Conservation (phyloP, 37 sponge, comb jelly and placozoan species). For the Ephydatia muelleri region DNA sequence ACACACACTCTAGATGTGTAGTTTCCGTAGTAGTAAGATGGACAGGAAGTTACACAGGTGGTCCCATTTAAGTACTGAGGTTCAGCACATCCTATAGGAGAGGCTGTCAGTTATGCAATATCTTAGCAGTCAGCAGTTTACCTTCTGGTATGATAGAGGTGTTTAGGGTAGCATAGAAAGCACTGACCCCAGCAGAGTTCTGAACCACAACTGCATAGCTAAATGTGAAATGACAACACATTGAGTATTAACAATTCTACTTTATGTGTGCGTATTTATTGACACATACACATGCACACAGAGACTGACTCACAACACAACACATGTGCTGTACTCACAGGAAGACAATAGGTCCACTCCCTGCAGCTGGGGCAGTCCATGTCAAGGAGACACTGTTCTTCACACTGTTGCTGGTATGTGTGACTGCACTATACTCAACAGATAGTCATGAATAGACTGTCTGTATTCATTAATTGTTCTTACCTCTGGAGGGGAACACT, state of each 20-base stretch:
- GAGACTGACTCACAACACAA: too few species aligned
- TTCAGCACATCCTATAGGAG: not conserved
- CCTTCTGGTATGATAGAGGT: not conserved
- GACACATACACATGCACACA: not conserved
- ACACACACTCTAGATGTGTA: constrained; percentile 13
- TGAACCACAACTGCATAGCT: not conserved
- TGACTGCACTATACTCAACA: not conserved
- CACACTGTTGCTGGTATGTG: not conserved
- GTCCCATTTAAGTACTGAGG: constrained; percentile 5
- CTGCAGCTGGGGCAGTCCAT: not conserved
- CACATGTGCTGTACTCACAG: not conserved
- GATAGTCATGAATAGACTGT: not conserved
- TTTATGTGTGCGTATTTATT: too few species aligned
- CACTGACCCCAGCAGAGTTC: not conserved
- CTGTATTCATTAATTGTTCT: not conserved
- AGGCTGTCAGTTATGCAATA: not conserved
- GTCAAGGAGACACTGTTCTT: not conserved
- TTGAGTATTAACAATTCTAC: too few species aligned
- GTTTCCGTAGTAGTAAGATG: constrained; percentile 29
- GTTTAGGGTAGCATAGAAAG: not conserved
- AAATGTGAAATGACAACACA: not conserved
- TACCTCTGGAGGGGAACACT: not conserved
- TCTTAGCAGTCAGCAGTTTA: not conserved
- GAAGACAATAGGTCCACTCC: not conserved
- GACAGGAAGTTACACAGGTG: constrained; percentile 15